phyloP scores from a whole-genome alignment of 23 tunicate genomes.

The Styela clava region DNA sequence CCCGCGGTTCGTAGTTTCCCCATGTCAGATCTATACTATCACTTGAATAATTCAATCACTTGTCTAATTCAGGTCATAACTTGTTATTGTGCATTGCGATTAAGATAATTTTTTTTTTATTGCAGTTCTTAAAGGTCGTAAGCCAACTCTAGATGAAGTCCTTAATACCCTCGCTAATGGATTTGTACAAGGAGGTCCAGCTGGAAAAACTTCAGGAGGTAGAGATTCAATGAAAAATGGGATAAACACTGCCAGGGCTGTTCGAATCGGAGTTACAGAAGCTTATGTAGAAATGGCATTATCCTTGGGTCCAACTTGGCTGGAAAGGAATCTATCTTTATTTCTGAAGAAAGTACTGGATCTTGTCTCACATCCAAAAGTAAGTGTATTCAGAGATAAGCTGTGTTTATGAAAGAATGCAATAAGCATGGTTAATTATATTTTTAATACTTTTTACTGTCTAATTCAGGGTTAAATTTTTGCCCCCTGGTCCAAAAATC shows the following conservation, averaged over 20 bases:
- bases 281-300: constrained; percentile 80
- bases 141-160: constrained; percentile 75
- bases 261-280: constrained; percentile 81
- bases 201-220: constrained; percentile 61
- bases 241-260: constrained; percentile 45
- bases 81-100: too few relatives aligned
- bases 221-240: constrained; percentile 62
- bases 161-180: constrained; percentile 52
- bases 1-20: too few relatives aligned
- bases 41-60: too few relatives aligned
- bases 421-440: too few relatives aligned
- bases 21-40: too few relatives aligned
- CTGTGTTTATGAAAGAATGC: too few relatives aligned
- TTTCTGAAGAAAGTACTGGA: constrained; percentile 74
- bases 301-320: constrained; percentile 82
- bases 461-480: too few relatives aligned
- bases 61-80: too few relatives aligned
- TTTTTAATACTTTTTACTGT: too few relatives aligned
- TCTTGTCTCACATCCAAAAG: constrained; percentile 87
- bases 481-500: too few relatives aligned
- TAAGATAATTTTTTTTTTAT: too few relatives aligned
- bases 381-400: too few relatives aligned
- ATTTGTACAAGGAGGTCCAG: constrained; percentile 56
- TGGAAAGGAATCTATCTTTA: constrained; percentile 50
- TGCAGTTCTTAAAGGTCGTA: constrained; percentile 76